Evolutionary conservation across 2,113 vertebrate species (phyloP).

Genomic region (Ciconia maguari): DNA sequence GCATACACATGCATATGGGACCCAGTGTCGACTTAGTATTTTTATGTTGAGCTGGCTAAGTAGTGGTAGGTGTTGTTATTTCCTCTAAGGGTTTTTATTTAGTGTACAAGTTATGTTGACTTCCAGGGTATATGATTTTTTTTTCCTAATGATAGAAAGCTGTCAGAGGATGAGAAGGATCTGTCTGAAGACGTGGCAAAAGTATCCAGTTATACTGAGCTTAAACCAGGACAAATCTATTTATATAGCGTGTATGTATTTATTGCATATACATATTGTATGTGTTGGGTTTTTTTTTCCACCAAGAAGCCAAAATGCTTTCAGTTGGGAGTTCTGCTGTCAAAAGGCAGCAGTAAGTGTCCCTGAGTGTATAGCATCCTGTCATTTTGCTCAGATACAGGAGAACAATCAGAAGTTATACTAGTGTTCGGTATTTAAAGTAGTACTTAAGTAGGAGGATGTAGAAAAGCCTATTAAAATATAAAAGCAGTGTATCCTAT

Average conservation of each 20-base stretch:
- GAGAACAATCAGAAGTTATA: not conserved
- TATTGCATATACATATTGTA: not conserved
- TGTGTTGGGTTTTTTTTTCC: not conserved
- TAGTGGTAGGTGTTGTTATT: not conserved
- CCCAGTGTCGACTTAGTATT: not conserved
- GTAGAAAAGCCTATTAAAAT: not conserved
- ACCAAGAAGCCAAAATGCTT: not conserved
- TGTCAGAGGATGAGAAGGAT: not conserved
- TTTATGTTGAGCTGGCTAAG: not conserved
- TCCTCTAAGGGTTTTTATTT: not conserved
- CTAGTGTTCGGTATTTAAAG: not conserved
- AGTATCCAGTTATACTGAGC: not conserved
- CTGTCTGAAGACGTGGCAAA: not conserved
- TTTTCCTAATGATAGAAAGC: not conserved
- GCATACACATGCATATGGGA: rapidly evolving
- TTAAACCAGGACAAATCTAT: not conserved
- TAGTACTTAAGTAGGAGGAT: not conserved
- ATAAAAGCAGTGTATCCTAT: not conserved
- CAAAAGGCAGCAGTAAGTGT: not conserved
- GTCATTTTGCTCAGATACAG: not conserved
- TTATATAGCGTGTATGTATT: not conserved
- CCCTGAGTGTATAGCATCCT: not conserved
- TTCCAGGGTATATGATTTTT: not conserved
- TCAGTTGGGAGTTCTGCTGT: not conserved
- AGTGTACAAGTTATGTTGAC: not conserved